phyloP scores from a whole-genome alignment of 2,797 vertebrate species.

The Trachurus trachurus region DNA sequence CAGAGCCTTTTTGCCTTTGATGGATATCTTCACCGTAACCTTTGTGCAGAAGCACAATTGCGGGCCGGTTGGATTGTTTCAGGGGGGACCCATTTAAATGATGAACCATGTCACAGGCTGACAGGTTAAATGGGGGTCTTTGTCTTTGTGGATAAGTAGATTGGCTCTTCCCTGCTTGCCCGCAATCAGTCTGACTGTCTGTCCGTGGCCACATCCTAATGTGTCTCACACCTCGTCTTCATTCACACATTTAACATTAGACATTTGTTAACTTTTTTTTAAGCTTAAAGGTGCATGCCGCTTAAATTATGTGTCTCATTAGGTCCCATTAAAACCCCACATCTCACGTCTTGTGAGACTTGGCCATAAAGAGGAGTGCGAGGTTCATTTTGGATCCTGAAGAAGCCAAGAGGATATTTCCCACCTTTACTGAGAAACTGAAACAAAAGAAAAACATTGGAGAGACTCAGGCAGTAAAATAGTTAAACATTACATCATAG shows the following conservation, averaged over 20 bases:
- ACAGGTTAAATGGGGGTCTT: constrained; percentile 73
- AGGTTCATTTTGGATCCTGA: not conserved
- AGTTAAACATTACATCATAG: constrained; percentile 79
- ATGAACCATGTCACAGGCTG: constrained; percentile 62
- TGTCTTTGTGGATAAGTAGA: constrained; percentile 68
- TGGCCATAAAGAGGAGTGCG: no score
- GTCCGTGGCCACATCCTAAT: not conserved
- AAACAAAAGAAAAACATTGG: constrained; percentile 1
- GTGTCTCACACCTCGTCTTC: not conserved
- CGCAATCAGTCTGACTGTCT: constrained; percentile 31
- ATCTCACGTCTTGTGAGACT: not conserved
- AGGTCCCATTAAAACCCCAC: not conserved
- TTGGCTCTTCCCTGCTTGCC: constrained; percentile 48
- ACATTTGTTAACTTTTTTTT: not conserved
- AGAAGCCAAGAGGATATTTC: not conserved
- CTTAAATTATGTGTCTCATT: constrained; percentile 8
- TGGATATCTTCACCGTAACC: constrained; percentile 65
- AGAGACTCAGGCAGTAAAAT: constrained; percentile 55
- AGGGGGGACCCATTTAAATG: constrained; percentile 65
- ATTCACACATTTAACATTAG: not conserved
- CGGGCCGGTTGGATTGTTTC: constrained; percentile 43
- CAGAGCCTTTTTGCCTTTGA: constrained; percentile 53
- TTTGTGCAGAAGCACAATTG: constrained; percentile 43
- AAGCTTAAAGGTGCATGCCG: not conserved
- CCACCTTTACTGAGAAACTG: not conserved